Evolutionary conservation across 2,888 invertebrate genomes (phyloP).

Genomic region (Himalopsyche tibetana): DNA sequence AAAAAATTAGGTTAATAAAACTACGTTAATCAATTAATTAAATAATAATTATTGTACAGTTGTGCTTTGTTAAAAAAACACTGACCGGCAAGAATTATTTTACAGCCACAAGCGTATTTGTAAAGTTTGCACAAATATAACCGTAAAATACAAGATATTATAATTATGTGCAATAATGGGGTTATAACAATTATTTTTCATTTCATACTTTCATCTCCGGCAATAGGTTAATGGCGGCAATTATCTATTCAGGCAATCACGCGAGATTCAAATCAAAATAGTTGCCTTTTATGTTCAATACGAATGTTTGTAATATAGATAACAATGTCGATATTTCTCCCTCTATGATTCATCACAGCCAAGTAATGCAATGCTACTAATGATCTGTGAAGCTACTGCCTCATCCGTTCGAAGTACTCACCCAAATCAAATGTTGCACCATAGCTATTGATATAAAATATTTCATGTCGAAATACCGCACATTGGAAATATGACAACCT

Average conservation of each 20-base stretch:
- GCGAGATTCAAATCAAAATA: constrained; percentile 22
- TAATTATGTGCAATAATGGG: neutral
- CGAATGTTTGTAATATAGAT: neutral
- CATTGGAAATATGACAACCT: too few relatives aligned
- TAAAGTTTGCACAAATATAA: neutral
- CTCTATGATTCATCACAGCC: neutral
- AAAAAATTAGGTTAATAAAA: too few relatives aligned
- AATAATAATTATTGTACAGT: too few relatives aligned
- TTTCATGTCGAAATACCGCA: too few relatives aligned
- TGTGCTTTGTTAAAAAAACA: too few relatives aligned
- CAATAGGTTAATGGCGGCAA: constrained; percentile 19
- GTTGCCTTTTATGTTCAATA: neutral
- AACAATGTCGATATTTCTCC: neutral
- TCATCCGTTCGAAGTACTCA: constrained; percentile 6
- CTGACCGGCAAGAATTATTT: neutral
- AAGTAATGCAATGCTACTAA: neutral
- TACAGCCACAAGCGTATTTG: neutral
- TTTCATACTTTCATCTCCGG: neutral
- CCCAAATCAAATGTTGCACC: neutral
- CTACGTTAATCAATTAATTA: too few relatives aligned
- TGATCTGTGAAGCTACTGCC: constrained; percentile 5
- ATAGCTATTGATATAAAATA: too few relatives aligned
- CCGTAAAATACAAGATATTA: neutral
- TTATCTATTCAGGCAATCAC: constrained; percentile 12
- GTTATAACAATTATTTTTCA: neutral